Evolutionary conservation across 2,888 invertebrate species (phyloP).

Genomic region (Habrosyne pyritoides): DNA sequence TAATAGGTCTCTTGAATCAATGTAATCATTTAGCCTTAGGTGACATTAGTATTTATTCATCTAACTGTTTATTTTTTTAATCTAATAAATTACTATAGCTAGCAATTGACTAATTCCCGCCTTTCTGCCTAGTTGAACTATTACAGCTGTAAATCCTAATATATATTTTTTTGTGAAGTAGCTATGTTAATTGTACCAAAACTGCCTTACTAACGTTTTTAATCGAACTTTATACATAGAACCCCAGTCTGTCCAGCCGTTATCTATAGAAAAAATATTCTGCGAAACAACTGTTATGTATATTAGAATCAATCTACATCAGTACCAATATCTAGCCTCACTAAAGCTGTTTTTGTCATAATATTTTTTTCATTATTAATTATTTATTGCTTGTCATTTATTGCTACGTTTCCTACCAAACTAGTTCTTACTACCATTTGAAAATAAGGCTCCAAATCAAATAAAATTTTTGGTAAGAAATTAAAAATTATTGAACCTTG

Average conservation of each 20-base stretch:
- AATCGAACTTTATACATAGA: constrained; percentile 57
- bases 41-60: constrained; percentile 63
- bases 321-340: constrained; percentile 80
- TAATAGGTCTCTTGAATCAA: constrained; percentile 50
- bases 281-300: constrained; percentile 61
- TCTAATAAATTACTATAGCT: constrained; percentile 75
- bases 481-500: neutral
- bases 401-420: constrained; percentile 72
- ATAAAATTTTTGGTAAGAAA: neutral
- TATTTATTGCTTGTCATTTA: constrained; percentile 78
- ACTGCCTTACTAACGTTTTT: constrained; percentile 52
- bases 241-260: constrained; percentile 61
- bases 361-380: constrained; percentile 56
- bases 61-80: constrained; percentile 59
- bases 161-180: constrained; percentile 67
- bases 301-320: constrained; percentile 69
- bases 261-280: constrained; percentile 79
- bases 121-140: constrained; percentile 75
- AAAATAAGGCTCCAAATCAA: neutral
- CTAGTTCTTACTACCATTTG: constrained; percentile 45
- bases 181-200: constrained; percentile 74
- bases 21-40: constrained; percentile 69
- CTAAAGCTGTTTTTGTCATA: constrained; percentile 66
- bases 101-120: constrained; percentile 81
- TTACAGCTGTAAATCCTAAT: constrained; percentile 67